Evolutionary conservation across 2,888 invertebrate species (phyloP).

Genomic region (Lobophora halterata): DNA sequence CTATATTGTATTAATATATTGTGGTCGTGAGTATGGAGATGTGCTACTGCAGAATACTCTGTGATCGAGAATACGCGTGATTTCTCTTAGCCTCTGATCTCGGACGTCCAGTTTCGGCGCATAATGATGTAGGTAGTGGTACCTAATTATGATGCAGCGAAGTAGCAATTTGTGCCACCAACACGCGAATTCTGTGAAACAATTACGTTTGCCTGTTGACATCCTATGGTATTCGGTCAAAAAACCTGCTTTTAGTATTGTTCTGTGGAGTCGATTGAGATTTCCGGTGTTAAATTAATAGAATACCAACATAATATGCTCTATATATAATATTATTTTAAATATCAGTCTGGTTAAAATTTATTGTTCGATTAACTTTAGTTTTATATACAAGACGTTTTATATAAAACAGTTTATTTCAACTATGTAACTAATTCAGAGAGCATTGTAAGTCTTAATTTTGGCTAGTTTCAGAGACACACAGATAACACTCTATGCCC

Average conservation of each 20-base stretch:
- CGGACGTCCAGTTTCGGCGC: slow-evolving; percentile 30
- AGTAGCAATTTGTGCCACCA: slow-evolving; percentile 38
- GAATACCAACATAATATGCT: too few species aligned
- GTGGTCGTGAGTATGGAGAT: too few species aligned
- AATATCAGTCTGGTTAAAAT: too few species aligned
- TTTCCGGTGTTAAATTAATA: too few species aligned
- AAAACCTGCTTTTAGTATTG: slow-evolving; percentile 8
- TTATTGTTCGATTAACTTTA: too few species aligned
- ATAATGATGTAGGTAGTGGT: slow-evolving; percentile 33
- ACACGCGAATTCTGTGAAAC: slow-evolving; percentile 50
- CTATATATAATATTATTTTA: too few species aligned
- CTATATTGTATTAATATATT: neutral
- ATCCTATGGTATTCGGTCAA: slow-evolving; percentile 28
- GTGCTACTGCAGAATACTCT: slow-evolving; percentile 4
- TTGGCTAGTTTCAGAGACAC: too few species aligned
- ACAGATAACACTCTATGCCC: too few species aligned
- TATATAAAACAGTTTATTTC: too few species aligned
- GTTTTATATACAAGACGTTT: too few species aligned
- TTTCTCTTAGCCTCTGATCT: slow-evolving; percentile 16
- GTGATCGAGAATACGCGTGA: slow-evolving; percentile 17
- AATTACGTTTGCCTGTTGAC: slow-evolving; percentile 39
- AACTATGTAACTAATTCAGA: too few species aligned
- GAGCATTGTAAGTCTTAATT: too few species aligned
- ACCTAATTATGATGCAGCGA: slow-evolving; percentile 36
- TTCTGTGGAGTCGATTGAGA: neutral